phyloP scores from a whole-genome alignment of 2,888 invertebrate species.

The Cyclophora punctaria region DNA sequence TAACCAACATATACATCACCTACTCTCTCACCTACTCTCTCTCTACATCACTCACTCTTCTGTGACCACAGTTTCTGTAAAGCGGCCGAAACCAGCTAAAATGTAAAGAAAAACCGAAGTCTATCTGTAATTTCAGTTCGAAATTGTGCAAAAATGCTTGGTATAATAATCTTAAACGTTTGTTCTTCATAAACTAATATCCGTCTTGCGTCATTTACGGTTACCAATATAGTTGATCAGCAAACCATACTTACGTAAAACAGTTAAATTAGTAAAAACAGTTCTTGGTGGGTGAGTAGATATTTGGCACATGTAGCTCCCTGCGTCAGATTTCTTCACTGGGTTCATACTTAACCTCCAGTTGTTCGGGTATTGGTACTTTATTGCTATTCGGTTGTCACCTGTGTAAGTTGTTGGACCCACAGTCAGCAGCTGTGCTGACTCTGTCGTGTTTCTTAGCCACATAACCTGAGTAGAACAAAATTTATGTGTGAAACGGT shows the following conservation, averaged over 20 bases:
- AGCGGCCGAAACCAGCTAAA: too few species aligned
- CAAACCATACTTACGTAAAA: constrained; percentile 77
- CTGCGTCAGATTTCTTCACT: constrained; percentile 81
- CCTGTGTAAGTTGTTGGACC: constrained; percentile 78
- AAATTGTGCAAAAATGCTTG: too few species aligned
- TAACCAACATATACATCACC: too few species aligned
- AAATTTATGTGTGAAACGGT: constrained; percentile 1
- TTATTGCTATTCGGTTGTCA: constrained; percentile 77
- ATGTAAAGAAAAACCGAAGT: too few species aligned
- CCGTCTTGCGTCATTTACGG: too few species aligned
- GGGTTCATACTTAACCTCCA: constrained; percentile 82
- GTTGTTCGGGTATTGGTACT: constrained; percentile 82
- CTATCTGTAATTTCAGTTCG: too few species aligned
- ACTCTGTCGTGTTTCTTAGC: constrained; percentile 78
- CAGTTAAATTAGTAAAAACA: constrained; percentile 82
- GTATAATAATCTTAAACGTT: too few species aligned
- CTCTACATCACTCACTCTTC: too few species aligned
- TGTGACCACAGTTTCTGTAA: too few species aligned
- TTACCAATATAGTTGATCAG: background rate
- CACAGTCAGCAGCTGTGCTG: constrained; percentile 78
- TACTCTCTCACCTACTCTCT: too few species aligned
- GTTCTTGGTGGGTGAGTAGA: constrained; percentile 87
- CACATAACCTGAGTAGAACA: constrained; percentile 76
- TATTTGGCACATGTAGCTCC: constrained; percentile 87
- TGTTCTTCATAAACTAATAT: too few species aligned